phyloP scores from a whole-genome alignment of 2,888 invertebrate genomes.

The Drosophila buzzatii region DNA sequence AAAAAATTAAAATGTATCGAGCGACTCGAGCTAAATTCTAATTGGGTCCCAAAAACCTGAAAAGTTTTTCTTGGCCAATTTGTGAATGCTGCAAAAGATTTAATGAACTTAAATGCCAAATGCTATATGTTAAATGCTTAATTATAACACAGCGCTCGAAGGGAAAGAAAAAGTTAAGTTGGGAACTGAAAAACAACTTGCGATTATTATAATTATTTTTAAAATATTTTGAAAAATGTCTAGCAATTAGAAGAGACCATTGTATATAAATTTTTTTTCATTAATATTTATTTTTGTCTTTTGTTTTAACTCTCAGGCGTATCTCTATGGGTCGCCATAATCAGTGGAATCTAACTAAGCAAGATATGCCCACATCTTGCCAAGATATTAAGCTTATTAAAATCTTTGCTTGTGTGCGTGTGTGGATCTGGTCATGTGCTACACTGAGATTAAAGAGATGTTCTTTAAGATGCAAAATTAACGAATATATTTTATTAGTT shows the following conservation, averaged over 20 bases:
- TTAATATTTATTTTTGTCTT: background rate
- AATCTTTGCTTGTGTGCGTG: constrained; percentile 40
- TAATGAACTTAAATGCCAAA: constrained; percentile 70
- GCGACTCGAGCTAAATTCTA: constrained; percentile 61
- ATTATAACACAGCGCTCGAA: constrained; percentile 59
- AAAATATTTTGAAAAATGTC: constrained; percentile 71
- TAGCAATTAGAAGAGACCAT: constrained; percentile 65
- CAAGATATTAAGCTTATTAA: constrained; percentile 81
- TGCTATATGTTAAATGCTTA: constrained; percentile 65
- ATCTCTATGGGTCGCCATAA: constrained; percentile 56
- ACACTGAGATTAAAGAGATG: constrained; percentile 8
- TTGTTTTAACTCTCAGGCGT: constrained; percentile 27
- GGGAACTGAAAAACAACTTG: constrained; percentile 12
- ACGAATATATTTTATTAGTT: too few species aligned
- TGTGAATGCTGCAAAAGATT: constrained; percentile 44
- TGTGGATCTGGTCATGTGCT: constrained; percentile 15
- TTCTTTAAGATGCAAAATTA: background rate
- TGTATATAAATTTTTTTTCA: constrained; percentile 21
- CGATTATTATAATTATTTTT: constrained; percentile 40
- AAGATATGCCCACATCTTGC: constrained; percentile 71
- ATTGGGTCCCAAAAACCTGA: constrained; percentile 66
- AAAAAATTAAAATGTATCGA: constrained; percentile 33
- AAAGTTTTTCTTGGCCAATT: constrained; percentile 45
- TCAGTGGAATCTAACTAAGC: constrained; percentile 75
- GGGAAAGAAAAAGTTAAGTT: constrained; percentile 10